A percentile compares a stretch with the other conserved stretches of the same genome.
phyloP scores from a whole-genome alignment of 2,113 vertebrate species.

The Pyxicephalus adspersus region DNA sequence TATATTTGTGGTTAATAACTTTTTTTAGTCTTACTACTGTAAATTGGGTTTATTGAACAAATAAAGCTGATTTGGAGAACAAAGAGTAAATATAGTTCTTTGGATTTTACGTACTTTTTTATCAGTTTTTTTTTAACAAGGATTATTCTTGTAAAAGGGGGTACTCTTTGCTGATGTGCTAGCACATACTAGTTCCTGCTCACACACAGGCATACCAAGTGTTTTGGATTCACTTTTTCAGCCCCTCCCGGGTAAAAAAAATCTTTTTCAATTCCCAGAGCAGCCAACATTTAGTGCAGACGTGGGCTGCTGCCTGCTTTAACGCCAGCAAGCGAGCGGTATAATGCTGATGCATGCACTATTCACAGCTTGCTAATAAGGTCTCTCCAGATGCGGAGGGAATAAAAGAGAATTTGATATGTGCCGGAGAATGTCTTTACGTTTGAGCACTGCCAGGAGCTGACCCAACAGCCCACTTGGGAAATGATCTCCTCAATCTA shows the following conservation, averaged over 20 bases:
- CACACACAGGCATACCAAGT: not conserved
- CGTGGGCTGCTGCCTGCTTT: slow-evolving; percentile 24
- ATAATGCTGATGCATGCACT: slow-evolving; percentile 23
- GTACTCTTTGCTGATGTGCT: not conserved
- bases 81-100: too few species aligned
- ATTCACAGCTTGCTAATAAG: slow-evolving; percentile 7
- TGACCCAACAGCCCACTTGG: slow-evolving; percentile 6
- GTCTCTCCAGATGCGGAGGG: not conserved
- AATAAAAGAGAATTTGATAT: slow-evolving; percentile 35
- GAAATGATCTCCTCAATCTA: not conserved
- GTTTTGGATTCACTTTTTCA: not conserved
- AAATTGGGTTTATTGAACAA: too few species aligned
- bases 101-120: too few species aligned
- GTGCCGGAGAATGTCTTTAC: slow-evolving; percentile 11
- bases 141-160: not conserved
- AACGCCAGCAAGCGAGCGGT: not conserved
- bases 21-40: too few species aligned
- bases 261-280: slow-evolving; percentile 22
- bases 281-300: slow-evolving; percentile 20
- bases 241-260: not conserved
- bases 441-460: slow-evolving; percentile 16
- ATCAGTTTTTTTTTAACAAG: too few species aligned
- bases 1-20: too few species aligned
- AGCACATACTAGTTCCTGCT: not conserved
- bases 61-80: too few species aligned